Evolutionary conservation across 1,140 invertebrate species (phyloP).

Genomic region (Papilio dardanus): DNA sequence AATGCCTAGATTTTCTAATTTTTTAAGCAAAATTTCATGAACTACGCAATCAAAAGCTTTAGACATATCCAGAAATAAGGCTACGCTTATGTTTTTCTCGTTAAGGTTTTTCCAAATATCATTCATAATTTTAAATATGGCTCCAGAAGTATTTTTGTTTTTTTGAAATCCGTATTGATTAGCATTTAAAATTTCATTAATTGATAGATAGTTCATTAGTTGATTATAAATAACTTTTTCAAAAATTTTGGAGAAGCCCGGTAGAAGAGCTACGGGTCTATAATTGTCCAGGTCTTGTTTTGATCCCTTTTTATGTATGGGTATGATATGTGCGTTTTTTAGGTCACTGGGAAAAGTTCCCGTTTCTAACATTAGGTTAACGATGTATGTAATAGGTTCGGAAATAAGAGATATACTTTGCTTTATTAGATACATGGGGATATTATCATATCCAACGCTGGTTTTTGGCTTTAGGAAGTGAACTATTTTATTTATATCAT

Average conservation of each 20-base stretch:
- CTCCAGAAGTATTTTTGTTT: background rate
- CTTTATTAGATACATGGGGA: too few relatives aligned
- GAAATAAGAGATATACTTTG: too few relatives aligned
- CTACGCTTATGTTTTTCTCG: background rate
- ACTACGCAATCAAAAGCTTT: background rate
- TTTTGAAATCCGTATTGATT: background rate
- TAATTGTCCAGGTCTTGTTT: background rate
- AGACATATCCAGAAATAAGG: background rate
- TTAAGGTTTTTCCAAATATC: background rate
- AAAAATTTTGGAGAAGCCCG: background rate
- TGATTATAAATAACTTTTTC: background rate
- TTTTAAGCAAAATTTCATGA: background rate
- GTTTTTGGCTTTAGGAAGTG: too few relatives aligned
- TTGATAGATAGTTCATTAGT: background rate
- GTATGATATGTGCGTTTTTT: background rate
- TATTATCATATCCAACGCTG: too few relatives aligned
- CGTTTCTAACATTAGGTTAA: background rate
- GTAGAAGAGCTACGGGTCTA: background rate
- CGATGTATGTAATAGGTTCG: background rate
- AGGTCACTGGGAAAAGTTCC: background rate
- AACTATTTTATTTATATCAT: too few relatives aligned
- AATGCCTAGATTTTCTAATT: background rate
- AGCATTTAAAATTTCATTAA: background rate
- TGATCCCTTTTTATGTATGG: background rate
- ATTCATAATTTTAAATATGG: background rate